Evolutionary conservation across 1,140 invertebrate genomes (phyloP), one percentile per base, ranked within the genome.

Genomic region (Telenomus remus): DNA sequence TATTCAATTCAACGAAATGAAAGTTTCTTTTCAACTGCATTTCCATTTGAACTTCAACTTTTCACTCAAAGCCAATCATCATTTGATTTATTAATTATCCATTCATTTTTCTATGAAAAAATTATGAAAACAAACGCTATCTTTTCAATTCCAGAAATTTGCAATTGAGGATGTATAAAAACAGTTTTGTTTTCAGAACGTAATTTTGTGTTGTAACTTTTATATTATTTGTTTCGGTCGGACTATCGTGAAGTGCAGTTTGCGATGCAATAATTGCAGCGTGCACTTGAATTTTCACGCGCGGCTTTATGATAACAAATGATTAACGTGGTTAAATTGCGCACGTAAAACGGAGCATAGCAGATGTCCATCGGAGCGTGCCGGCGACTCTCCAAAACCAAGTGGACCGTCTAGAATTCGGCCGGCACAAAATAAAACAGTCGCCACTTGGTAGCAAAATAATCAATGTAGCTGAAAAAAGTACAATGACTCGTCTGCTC

Each of bases 381-480:
- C 35, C 64, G 65, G 19, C 19, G 68, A 76, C 82, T 85, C 84
- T 85, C 79, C 60, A 86, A 70, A 80, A 83, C 75, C 66, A 85
- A 87, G 82, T 85, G 85, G 79, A 82, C 75, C 82, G 75, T 64
- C 66, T 43, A 66, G 34, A 55, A 64, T 54, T 72, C 43, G 57
- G 44, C 59, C 70, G 75, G 71, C 65, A 75, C 69, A 82, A 87
- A n/a, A 80, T 82, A 80, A 85, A 83, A 87, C 85, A 86, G 85
- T 86, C 82, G 80, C 82, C 68, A 77, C 76, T 80, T 64, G n/a
- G 68, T 60, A 78, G 75, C 82, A 84, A 84, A 84, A 86, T 86
- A 87, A 85, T 27, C 19, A 27, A 27, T 27, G 19, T 85, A 84
- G 72, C 69, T 54, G 59, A 76, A 79, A 83, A 84, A 84, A 79